Percentiles rank a stretch among this genome's conserved stretches.
Conservation (phyloP, 2,888 invertebrate genomes). For the Pandemis cinnamomeana region DNA sequence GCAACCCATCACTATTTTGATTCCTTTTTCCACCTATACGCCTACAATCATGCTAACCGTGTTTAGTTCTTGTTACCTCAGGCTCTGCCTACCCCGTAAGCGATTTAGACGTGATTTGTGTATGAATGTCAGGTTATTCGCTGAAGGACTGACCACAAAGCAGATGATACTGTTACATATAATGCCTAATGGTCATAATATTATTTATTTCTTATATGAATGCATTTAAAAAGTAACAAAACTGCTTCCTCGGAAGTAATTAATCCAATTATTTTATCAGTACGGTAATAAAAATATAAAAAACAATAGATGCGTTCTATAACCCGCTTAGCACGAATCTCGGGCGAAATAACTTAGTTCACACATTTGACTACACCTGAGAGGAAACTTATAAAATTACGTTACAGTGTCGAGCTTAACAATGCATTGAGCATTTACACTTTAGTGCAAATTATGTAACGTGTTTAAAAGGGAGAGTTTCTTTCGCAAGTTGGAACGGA, state of each 20-base stretch:
- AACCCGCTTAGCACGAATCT: slow-evolving; percentile 1
- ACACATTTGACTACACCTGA: slow-evolving; percentile 13
- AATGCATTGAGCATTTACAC: slow-evolving; percentile 23
- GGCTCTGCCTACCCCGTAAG: too few species aligned
- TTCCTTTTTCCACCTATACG: too few species aligned
- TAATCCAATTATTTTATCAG: slow-evolving; percentile 18
- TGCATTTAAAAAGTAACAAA: not conserved
- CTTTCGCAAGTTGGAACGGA: slow-evolving; percentile 1
- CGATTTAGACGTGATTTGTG: too few species aligned
- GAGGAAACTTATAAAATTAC: slow-evolving; percentile 9
- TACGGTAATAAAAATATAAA: slow-evolving; percentile 12
- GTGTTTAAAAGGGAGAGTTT: slow-evolving; percentile 27
- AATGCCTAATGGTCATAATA: not conserved
- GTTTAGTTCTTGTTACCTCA: too few species aligned
- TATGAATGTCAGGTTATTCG: too few species aligned
- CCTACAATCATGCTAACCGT: too few species aligned
- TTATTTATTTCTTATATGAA: not conserved
- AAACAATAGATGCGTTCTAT: slow-evolving; percentile 12
- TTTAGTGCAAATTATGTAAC: slow-evolving; percentile 25
- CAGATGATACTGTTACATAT: not conserved
- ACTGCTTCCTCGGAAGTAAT: slow-evolving; percentile 3
- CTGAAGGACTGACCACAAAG: not conserved
- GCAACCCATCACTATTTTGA: too few species aligned
- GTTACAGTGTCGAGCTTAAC: slow-evolving; percentile 12
- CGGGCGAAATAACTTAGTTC: slow-evolving; percentile 20